Evolutionary conservation across 1,140 invertebrate species (phyloP), one percentile per base, ranked within the genome.

Genomic region (Pseudomyrmex flavicornis): DNA sequence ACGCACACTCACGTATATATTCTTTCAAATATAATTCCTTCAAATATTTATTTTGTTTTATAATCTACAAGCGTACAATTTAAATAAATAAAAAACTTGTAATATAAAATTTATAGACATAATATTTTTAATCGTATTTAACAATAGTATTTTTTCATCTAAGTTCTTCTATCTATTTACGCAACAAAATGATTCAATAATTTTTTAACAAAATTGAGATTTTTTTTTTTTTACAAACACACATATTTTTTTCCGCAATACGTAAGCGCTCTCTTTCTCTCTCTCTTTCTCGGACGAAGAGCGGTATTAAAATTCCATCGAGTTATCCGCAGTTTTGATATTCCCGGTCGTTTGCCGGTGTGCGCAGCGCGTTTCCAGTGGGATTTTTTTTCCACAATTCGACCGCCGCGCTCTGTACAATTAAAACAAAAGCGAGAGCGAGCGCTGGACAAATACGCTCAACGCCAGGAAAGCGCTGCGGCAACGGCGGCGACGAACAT

Each of bases 351-450:
- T 80, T 80, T 80, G 76, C 54, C 20, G 22, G 76, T 7, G 76
- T 48, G 65, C 65, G 56, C 65, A 46, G 76, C 76, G 76, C 76
- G 54, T 80, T 72, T 80, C 56, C 76, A 80, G 66, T n/a, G 76
- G 54, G 76, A 80, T 80, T 80, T 80, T 79, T 80, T 79, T 46
- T 26, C 74, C 35, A 22, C 54, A 66, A 70, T 80, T 80, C 76
- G 76, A 72, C 66, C 86, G 86, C 84, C 62, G 70, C 50, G 52
- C 84, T 35, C 87, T 17, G 89, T 86, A 87, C 70, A 89, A 90
- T 90, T 85, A 80, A 88, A 88, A 84, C 83, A 88, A 90, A 90
- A 90, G 88, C 87, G 89, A 72, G 80, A 69, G 44, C 66, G 66
- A 61, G 66, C 65, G 26, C 54, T 58, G 22, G 83, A 85, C 75